Base-by-base conservation (phyloP, 2,113 vertebrate genomes). In the Thryonomys swinderianus region DNA sequence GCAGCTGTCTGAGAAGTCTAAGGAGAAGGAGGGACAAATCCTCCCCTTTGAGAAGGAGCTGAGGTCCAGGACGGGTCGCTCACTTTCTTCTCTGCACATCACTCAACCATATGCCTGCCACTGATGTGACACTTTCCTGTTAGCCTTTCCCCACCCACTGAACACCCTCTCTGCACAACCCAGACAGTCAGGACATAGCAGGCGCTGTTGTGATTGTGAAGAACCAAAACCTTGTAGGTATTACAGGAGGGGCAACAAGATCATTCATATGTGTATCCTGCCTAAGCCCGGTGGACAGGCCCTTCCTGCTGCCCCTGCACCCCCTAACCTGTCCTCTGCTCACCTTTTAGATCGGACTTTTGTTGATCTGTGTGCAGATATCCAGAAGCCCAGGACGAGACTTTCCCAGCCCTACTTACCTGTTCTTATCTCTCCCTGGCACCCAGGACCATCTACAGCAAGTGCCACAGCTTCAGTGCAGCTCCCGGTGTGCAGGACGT, bases 181-280 rank as follows among this genome's bases (percentile, higher is more conserved):
- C 23, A 16, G 27, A 76, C 51, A 64, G 64, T 57, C 16, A 18
- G 17, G 66, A 69, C 61, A n/a, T 10, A 17, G 32, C 8, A 2
- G 18, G 13, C 25, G 37, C 76, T 0, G 0, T 0, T 67, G 4
- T 12, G 8, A 51, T 81, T 81, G 37, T 48, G 61, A 53, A 86
- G 51, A 53, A 55, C 17, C 61, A n/a, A 78, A 92, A 61, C 23
- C 67, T 13, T 34, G n/a, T 64, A 87, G 55, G 53, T 53, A n/a
- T 0, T 11, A n/a, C 8, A 3, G 27, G 57, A 89, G 25, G 11
- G 21, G 45, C 85, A 61, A 21, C 0, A 25, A 18, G 34, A 27
- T n/a, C 45, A 40, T 9, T 2, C 4, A 3, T 0, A 23, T 0
- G 7, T 6, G 61, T 1, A 0, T 8, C 34, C 23, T 7, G 10